Evolutionary conservation across 2,113 vertebrate species (phyloP), one percentile per base, ranked within the genome.

Genomic region (Thermophis baileyi): DNA sequence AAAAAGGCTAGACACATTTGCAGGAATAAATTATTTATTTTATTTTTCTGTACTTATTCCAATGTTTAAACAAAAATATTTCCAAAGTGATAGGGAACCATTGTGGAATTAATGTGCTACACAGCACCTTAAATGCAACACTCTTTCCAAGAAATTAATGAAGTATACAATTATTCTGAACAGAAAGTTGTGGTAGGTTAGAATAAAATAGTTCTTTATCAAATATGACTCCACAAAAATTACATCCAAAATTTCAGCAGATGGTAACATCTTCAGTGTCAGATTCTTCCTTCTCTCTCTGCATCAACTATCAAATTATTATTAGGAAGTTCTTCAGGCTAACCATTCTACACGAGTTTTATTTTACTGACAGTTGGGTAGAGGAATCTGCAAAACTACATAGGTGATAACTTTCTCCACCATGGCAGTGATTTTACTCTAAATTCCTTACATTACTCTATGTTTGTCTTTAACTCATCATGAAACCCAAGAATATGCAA

Each of bases 21-120:
- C 11, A 47, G 44, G 40, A 18, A 50, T 85, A 94, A 22, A 93
- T 90, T 93, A 91, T 47, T 90, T 93, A 91, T 47, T 93, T 96
- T 93, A 60, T 74, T 89, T 88, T 89, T 74, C 91, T 91, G 40
- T 94, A 93, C 97, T 97, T 97, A 97, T 96, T 97, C 94, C 91
- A 95, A 88, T 93, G 7, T 40, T 96, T 93, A 93, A 95, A 93
- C 91, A 95, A 96, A 91, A 85, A 54, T 27, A 90, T 40, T 91
- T 94, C 85, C 91, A 51, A 0, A 96, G 90, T 0, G 44, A 11
- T 94, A 35, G n/a, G 14, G 49, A 74, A 93, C 44, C 4, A 69
- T 85, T 81, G 63, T 90, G 46, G 22, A 94, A 91, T 8, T 91
- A 53, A 93, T 55, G 47, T 81, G 93, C 74, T 89, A 89, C 90